Conservation (phyloP, 2,113 vertebrate species). For the Aspiorhynchus laticeps region DNA sequence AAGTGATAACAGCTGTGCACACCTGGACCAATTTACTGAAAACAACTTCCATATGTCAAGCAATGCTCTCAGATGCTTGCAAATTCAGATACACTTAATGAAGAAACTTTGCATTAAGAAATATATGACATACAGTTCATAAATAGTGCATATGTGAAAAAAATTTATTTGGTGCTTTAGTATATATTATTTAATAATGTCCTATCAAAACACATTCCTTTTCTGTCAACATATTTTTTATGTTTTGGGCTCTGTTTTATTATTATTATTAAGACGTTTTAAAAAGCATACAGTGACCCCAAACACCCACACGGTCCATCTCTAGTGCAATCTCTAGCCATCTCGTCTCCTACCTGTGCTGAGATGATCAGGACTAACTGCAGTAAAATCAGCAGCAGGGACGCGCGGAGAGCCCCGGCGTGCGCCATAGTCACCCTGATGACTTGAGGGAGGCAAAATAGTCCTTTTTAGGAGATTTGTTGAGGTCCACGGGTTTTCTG, state of each 20-base stretch:
- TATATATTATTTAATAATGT: not conserved
- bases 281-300: not conserved
- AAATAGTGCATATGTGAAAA: not conserved
- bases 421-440: conserved; percentile 76
- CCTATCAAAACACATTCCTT: not conserved
- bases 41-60: conserved; percentile 21
- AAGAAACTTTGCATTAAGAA: not conserved
- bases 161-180: not conserved
- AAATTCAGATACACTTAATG: not conserved
- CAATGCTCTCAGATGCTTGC: not conserved
- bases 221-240: not conserved
- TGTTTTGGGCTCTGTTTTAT: not conserved
- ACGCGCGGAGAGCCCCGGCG: conserved; percentile 48
- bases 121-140: not conserved
- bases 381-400: conserved; percentile 78
- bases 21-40: not conserved
- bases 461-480: conserved; percentile 61
- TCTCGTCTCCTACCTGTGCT: conserved; percentile 95
- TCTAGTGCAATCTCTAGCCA: too few relatives aligned
- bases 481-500: conserved; percentile 64
- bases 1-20: conserved; percentile 23
- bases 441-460: conserved; percentile 54
- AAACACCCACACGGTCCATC: not conserved
- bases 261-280: not conserved
- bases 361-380: conserved; percentile 80